Base-by-base conservation (phyloP, 2,113 vertebrate genomes). In the Rhinogobius similis region DNA sequence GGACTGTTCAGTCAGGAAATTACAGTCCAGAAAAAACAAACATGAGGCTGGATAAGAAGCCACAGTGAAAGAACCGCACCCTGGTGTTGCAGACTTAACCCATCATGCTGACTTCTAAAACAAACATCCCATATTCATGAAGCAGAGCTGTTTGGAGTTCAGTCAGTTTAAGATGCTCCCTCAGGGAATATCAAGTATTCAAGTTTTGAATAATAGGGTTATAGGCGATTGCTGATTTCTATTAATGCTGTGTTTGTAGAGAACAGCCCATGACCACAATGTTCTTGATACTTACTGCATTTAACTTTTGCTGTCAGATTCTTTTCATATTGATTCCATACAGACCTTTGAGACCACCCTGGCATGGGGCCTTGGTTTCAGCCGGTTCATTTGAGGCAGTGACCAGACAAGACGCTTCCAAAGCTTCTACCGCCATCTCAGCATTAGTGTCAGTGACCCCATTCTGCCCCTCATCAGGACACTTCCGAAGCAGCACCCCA, bases 371-470 rank as follows among this genome's bases (percentile, higher is more conserved):
- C 21, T 52, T 65, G 27, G 50, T 11, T n/a, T 13, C 41, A n/a
- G 61, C 5, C 0, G 6, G 0, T 11, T 82, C 81, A 16, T 50
- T 43, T 46, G 52, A 10, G 1, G 83, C 10, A 6, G 36, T 64
- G 24, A 56, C 41, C 3, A 39, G 10, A 23, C 65, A 73, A 39
- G 74, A 72, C 21, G 26, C 67, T 6, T 77, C 70, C 26, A 72
- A 36, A 65, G 74, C 73, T 4, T 88, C 87, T 4, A 64, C 75
- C 2, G 66, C 72, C 71, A 86, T 81, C 58, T 85, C 78, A 0
- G 63, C 12, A 5, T 77, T 75, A 3, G 24, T 58, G n/a, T n/a
- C n/a, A n/a, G n/a, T n/a, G n/a, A n/a, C n/a, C n/a, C n/a, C n/a
- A n/a, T n/a, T n/a, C 26, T 76, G 81, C 1, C 64, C 41, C 38